A percentile compares a stretch with the other conserved stretches of the same genome.
These are phyloP conservation scores for Altica lythri DNA, from an alignment of 2,888 invertebrate species.

Conservation along the genomic window DNA sequence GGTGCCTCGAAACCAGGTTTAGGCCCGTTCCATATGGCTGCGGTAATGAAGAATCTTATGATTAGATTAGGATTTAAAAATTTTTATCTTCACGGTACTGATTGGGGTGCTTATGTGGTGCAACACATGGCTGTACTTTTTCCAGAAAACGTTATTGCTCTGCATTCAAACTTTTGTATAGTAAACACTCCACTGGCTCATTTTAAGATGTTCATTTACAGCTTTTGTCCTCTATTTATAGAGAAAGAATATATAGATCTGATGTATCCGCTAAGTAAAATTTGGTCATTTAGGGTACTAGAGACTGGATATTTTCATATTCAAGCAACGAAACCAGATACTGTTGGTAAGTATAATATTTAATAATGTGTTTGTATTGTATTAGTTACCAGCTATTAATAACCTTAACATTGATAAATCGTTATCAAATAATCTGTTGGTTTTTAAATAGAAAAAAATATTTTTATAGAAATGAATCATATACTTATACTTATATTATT, in stretches of 20 bases:
- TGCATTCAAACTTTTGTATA: conserved; percentile 63
- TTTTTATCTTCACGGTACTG: conserved; percentile 78
- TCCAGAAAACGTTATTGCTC: conserved; percentile 63
- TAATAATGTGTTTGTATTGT: too few relatives aligned
- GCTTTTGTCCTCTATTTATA: conserved; percentile 53
- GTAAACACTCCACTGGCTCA: conserved; percentile 20
- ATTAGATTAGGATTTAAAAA: conserved; percentile 66
- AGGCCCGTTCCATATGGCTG: conserved; percentile 62
- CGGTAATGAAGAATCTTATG: conserved; percentile 72
- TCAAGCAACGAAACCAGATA: conserved; percentile 89
- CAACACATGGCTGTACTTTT: conserved; percentile 66
- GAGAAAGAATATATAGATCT: conserved; percentile 55
- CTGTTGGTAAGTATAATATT: conserved; percentile 69
- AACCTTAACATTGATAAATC: too few relatives aligned
- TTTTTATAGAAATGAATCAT: too few relatives aligned
- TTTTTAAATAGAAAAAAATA: too few relatives aligned
- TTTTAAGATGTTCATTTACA: conserved; percentile 29
- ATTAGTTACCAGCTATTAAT: too few relatives aligned
- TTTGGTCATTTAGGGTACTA: conserved; percentile 55
- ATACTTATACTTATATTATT: too few relatives aligned
- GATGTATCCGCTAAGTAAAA: conserved; percentile 61
- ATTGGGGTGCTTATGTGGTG: conserved; percentile 76
- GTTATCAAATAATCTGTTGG: too few relatives aligned
- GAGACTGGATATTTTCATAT: conserved; percentile 73
- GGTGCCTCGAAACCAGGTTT: conserved; percentile 65